These are phyloP conservation scores for Axis porcinus DNA, from an alignment of 2,113 vertebrate genomes.

Conservation along the genomic window DNA sequence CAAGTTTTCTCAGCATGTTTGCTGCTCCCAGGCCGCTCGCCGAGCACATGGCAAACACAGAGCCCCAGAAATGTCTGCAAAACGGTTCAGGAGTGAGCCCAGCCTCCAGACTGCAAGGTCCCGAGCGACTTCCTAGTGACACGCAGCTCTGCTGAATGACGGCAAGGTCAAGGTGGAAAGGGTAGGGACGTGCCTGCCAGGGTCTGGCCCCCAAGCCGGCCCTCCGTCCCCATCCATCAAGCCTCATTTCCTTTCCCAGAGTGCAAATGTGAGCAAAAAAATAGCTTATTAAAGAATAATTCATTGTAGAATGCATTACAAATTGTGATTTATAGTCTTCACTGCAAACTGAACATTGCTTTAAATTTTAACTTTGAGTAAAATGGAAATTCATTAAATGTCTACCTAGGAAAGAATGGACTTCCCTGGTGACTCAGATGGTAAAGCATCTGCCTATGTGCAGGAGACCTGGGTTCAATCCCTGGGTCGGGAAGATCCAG, in stretches of 20 bases:
- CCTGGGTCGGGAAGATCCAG: not conserved
- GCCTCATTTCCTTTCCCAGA: not conserved
- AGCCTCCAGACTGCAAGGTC: not conserved
- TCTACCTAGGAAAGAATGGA: not conserved
- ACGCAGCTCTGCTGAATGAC: rapidly evolving
- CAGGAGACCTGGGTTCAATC: not conserved
- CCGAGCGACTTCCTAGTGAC: rapidly evolving
- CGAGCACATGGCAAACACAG: rapidly evolving
- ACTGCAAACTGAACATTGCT: not conserved
- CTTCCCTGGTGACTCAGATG: not conserved
- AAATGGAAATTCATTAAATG: not conserved
- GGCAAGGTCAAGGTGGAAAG: not conserved
- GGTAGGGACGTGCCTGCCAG: rapidly evolving
- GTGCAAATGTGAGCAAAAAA: not conserved
- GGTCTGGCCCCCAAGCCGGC: rapidly evolving
- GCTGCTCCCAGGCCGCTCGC: not conserved
- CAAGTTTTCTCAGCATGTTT: not conserved
- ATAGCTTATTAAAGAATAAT: not conserved
- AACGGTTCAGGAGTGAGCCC: not conserved
- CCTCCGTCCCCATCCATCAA: not conserved
- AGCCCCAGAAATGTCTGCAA: not conserved
- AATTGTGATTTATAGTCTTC: not conserved
- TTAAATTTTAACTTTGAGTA: not conserved
- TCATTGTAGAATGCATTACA: not conserved
- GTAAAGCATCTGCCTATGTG: not conserved